phyloP scores from a whole-genome alignment of 2,797 vertebrate genomes.

The Sarcophilus harrisii region DNA sequence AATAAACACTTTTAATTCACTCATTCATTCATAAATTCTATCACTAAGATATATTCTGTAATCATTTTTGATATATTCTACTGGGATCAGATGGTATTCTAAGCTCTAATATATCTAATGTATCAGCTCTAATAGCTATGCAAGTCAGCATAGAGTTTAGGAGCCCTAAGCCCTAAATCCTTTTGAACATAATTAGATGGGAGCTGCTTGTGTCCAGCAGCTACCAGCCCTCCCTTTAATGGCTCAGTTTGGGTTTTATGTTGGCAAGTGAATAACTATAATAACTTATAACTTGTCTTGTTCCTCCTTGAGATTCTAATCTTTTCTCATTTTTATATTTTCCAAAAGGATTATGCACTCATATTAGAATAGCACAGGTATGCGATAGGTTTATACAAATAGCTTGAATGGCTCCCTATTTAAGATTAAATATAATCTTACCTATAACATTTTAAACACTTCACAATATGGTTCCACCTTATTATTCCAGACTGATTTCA shows the following conservation, averaged over 20 bases:
- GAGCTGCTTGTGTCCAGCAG: neutral
- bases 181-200: neutral
- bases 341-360: neutral
- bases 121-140: neutral
- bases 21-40: neutral
- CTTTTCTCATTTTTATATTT: neutral
- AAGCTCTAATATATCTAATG: neutral
- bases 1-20: neutral
- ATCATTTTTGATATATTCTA: neutral
- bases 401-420: neutral
- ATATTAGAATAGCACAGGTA: neutral
- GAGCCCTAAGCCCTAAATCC: neutral
- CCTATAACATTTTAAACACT: neutral
- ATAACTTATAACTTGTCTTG: neutral
- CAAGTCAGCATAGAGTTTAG: neutral
- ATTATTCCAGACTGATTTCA: neutral
- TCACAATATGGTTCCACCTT: neutral
- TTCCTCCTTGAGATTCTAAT: neutral
- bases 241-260: neutral
- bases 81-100: neutral
- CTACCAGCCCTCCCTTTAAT: neutral
- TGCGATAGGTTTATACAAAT: neutral
- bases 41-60: neutral
- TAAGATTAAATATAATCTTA: neutral
- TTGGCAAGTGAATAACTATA: neutral